Conservation (phyloP, 2,113 vertebrate genomes). For the Benthochromis sp. region DNA sequence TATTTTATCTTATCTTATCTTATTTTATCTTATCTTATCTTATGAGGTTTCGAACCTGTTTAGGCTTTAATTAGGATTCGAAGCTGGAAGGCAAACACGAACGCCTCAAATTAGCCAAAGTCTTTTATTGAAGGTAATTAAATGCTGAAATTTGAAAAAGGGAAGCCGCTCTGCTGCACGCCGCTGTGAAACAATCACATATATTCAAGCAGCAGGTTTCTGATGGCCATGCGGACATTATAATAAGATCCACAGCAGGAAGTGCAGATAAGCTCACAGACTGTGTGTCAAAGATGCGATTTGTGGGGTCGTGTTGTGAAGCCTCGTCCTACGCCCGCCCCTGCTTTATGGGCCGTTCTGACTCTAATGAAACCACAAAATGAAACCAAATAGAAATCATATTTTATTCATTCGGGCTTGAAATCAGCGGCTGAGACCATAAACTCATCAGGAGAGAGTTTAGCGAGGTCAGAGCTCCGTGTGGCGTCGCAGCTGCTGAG, state of each 20-base stretch:
- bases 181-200: background rate
- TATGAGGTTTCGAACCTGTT: background rate
- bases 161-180: background rate
- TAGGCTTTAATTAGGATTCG: background rate
- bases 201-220: background rate
- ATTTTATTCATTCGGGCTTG: background rate
- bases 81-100: background rate
- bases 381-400: background rate
- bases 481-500: background rate
- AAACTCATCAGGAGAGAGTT: background rate
- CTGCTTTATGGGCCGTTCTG: background rate
- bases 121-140: background rate
- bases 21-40: accelerated
- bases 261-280: background rate
- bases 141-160: background rate
- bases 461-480: background rate
- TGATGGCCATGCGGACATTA: background rate
- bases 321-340: background rate
- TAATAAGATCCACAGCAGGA: background rate
- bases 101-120: background rate
- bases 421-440: background rate
- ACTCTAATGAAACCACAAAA: background rate
- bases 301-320: background rate
- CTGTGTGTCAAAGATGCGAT: background rate
- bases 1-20: accelerated